phyloP scores from a whole-genome alignment of 1,140 invertebrate species.

The Acromyrmex heyeri region DNA sequence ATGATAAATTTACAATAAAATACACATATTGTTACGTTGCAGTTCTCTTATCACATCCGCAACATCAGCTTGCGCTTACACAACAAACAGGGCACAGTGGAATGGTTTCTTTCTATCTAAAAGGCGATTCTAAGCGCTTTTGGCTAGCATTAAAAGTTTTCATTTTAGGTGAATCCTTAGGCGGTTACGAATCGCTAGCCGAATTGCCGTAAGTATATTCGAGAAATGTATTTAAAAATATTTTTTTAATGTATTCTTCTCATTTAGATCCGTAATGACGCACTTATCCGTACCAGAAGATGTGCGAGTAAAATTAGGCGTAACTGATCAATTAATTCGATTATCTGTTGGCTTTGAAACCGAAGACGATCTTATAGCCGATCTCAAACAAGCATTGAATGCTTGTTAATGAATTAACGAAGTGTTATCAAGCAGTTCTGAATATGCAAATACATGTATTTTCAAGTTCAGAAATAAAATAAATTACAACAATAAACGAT shows the following conservation, averaged over 20 bases:
- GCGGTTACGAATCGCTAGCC: constrained; percentile 97
- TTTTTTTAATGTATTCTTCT: constrained; percentile 7
- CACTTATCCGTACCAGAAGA: constrained; percentile 93
- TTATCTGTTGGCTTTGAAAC: constrained; percentile 97
- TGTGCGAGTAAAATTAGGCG: constrained; percentile 92
- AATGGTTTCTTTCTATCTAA: constrained; percentile 96
- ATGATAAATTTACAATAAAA: not conserved
- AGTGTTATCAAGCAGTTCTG: not conserved
- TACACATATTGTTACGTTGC: constrained; percentile 59
- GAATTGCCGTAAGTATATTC: constrained; percentile 92
- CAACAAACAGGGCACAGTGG: constrained; percentile 96
- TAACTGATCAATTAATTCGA: constrained; percentile 95
- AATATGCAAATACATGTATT: not conserved
- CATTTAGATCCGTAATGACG: constrained; percentile 90
- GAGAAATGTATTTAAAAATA: not conserved
- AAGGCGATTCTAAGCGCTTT: constrained; percentile 93
- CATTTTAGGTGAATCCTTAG: constrained; percentile 96
- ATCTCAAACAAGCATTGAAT: constrained; percentile 93
- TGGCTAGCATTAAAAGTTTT: constrained; percentile 93
- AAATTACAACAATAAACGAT: too few species aligned
- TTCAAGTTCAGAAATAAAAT: not conserved
- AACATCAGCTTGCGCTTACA: constrained; percentile 92
- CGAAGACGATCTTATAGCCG: constrained; percentile 94
- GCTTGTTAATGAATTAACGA: constrained; percentile 65
- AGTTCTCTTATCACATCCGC: constrained; percentile 96